Conservation (phyloP, 35 echinoderm and acorn worm genomes). For the Eucidaris tribuloides region DNA sequence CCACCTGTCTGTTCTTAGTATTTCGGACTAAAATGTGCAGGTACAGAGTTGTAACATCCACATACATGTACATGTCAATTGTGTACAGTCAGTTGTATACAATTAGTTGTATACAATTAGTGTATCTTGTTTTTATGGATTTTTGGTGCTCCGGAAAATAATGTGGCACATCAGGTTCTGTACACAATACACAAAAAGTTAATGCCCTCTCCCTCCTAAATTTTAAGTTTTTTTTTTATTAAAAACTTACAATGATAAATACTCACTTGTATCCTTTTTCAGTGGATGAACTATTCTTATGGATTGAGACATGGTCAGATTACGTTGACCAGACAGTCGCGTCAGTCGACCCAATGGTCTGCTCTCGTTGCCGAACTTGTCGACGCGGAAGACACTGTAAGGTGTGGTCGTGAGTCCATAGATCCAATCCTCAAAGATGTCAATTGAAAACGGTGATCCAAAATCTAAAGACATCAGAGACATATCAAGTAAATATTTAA, state of each 20-base stretch:
- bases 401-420: conserved; percentile 39
- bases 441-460: conserved; percentile 40
- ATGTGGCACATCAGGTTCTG: too few relatives aligned
- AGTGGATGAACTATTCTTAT: neutral
- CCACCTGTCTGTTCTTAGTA: too few relatives aligned
- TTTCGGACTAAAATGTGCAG: too few relatives aligned
- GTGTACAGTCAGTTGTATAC: too few relatives aligned
- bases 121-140: too few relatives aligned
- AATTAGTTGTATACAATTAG: too few relatives aligned
- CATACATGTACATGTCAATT: too few relatives aligned
- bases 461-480: neutral
- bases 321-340: neutral
- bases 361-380: conserved; percentile 34
- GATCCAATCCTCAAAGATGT: conserved; percentile 57
- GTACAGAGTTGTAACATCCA: too few relatives aligned
- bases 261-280: neutral
- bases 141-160: too few relatives aligned
- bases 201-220: too few relatives aligned
- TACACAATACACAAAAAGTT: too few relatives aligned
- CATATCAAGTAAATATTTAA: neutral
- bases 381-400: conserved; percentile 34
- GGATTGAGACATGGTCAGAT: neutral
- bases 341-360: neutral
- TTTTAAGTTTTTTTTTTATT: neutral
- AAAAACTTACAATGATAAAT: neutral